Evolutionary conservation across 2,113 vertebrate genomes (phyloP).

Genomic region (Ictalurus furcatus): DNA sequence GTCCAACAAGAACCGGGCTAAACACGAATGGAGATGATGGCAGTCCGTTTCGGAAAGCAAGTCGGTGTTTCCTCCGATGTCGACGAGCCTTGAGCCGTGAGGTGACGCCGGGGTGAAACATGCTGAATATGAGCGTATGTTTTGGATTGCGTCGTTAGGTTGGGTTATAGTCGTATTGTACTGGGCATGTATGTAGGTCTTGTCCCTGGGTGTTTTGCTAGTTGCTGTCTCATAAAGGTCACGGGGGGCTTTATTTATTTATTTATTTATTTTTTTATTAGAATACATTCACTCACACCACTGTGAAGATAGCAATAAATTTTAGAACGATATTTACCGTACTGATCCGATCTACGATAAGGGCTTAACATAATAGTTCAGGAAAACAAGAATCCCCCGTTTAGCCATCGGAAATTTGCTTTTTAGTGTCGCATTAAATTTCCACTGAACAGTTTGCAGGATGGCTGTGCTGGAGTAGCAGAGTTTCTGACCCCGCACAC

Average conservation of each 20-base stretch:
- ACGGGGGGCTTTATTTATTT: background rate
- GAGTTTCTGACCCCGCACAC: background rate
- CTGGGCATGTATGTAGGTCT: background rate
- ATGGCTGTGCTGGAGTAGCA: background rate
- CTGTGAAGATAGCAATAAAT: background rate
- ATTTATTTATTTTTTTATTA: too few species aligned
- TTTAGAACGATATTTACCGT: background rate
- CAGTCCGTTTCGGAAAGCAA: background rate
- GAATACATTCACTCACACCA: background rate
- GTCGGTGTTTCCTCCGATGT: slow-evolving; percentile 29
- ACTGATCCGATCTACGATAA: background rate
- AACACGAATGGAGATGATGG: slow-evolving; percentile 38
- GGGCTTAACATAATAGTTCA: background rate
- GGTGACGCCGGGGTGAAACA: background rate
- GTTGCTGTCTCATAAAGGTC: background rate
- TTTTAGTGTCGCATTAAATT: background rate
- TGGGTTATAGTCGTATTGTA: background rate
- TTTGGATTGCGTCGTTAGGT: background rate
- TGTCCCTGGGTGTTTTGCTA: background rate
- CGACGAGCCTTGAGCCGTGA: background rate
- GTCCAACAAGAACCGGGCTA: slow-evolving; percentile 30
- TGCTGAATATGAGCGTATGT: background rate
- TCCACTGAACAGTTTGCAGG: background rate
- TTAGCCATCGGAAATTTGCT: background rate
- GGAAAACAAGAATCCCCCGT: too few species aligned